A percentile compares a stretch with the other conserved stretches of the same genome.
These are phyloP conservation scores for Chaetogeoica ovagalla DNA, from an alignment of 2,888 invertebrate genomes.

Conservation along the genomic window DNA sequence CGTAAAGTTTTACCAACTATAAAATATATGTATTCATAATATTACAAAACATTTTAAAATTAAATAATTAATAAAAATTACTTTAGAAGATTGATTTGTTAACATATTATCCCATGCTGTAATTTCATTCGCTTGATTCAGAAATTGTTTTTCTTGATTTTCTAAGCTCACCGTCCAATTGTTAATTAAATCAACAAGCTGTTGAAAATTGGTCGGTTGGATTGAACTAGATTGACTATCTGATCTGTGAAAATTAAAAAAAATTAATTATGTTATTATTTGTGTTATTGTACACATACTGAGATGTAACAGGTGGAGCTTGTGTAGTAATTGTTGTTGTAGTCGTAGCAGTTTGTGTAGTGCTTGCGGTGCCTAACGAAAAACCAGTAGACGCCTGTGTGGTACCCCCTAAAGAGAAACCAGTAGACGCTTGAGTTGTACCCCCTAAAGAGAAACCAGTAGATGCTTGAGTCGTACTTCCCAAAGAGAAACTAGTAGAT, in stretches of 20 bases:
- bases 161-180: conserved; percentile 92
- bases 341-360: conserved; percentile 12
- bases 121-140: conserved; percentile 91
- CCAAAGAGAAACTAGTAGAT: conserved; percentile 56
- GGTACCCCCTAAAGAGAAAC: conserved; percentile 56
- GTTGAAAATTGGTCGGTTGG: conserved; percentile 72
- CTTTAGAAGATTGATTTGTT: conserved; percentile 89
- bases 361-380: conserved; percentile 8
- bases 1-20: conserved; percentile 40
- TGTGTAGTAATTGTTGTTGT: conserved; percentile 30
- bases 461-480: conserved; percentile 52
- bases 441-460: conserved; percentile 57
- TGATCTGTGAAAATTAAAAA: conserved; percentile 56
- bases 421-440: conserved; percentile 54
- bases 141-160: conserved; percentile 88
- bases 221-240: conserved; percentile 60
- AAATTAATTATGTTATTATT: not conserved
- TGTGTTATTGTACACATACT: conserved; percentile 18
- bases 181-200: conserved; percentile 88
- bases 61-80: conserved; percentile 57
- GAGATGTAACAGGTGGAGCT: conserved; percentile 16
- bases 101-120: conserved; percentile 94
- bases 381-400: conserved; percentile 32
- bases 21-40: not conserved
- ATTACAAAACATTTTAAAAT: not conserved